Conservation (phyloP, 2,888 invertebrate genomes). For the Caenorhabditis sulstoni region DNA sequence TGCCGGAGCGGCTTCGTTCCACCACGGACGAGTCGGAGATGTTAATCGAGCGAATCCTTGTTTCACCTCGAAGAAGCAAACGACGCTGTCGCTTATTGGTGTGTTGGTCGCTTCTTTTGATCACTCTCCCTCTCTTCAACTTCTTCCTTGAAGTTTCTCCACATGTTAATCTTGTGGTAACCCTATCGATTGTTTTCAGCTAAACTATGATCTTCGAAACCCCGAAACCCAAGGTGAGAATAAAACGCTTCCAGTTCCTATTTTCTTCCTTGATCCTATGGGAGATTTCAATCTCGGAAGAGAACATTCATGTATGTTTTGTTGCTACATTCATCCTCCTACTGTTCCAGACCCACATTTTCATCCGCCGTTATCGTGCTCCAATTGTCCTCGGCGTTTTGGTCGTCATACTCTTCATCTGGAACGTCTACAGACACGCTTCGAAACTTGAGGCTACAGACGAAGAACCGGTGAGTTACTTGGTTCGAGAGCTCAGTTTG, state of each 20-base stretch:
- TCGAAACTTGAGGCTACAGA: neutral
- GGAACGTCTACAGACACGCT: constrained; percentile 17
- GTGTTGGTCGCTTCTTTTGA: neutral
- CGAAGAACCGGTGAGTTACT: neutral
- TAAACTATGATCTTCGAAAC: neutral
- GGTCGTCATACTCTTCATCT: constrained; percentile 21
- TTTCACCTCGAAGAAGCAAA: too few species aligned
- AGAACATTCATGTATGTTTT: neutral
- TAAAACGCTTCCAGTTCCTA: too few species aligned
- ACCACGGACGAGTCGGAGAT: too few species aligned
- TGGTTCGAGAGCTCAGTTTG: too few species aligned
- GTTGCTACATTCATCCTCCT: neutral
- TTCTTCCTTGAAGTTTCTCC: neutral
- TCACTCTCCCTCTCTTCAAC: neutral
- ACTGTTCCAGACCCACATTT: constrained; percentile 20
- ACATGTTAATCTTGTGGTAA: too few species aligned
- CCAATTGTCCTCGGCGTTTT: constrained; percentile 17
- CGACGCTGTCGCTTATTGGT: neutral
- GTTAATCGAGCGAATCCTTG: too few species aligned
- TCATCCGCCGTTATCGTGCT: constrained; percentile 31
- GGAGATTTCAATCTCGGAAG: too few species aligned
- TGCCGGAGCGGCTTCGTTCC: too few species aligned
- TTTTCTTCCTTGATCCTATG: too few species aligned
- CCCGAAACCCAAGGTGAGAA: neutral
- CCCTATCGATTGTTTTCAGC: too few species aligned